Base-by-base conservation (phyloP, 2,113 vertebrate genomes). In the Leptobrachium ailaonicum region DNA sequence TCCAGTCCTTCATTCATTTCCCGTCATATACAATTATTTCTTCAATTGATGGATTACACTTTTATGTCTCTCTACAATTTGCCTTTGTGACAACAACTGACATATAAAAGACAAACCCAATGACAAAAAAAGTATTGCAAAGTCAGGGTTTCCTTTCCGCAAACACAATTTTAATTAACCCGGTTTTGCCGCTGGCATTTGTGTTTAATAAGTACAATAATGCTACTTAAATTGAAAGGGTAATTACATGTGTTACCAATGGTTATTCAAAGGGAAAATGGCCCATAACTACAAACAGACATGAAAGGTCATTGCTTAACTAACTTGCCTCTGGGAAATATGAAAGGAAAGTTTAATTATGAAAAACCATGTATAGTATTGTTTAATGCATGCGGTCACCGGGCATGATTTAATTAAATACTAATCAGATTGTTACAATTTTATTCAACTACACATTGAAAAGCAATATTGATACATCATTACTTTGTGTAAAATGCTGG, bases 181-280 rank as follows among this genome's bases (percentile, higher is more conserved):
- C 60, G 13, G 43, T 47, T 32, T 41, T 66, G 73, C 73, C 62
- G 44, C n/a, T 66, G 44, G 20, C 73, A 75, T 75, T 75, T 75
- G 56, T 66, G 20, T 50, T 50, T 66, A 47, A 75, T 75, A 75
- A 50, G 43, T 75, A 75, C 73, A 50, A 45, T 75, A 75, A 75
- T 75, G 73, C 73, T 2, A 66, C 73, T 60, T 75, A 66, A 75
- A 66, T 75, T 41, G 43, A 75, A 75, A 75, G 8, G 42, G 73
- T 64, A 75, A 50, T 66, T 75, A 66, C 47, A 43, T 32, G 44
- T 74, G 43, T 74, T n/a, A 73, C 71, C 53, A 73, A 10, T 58
- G 71, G 72, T 50, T 73, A 62, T 73, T 13, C 13, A 73, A 73
- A 73, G 43, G 72, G 56, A 58, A 62, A 43, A 62, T 73, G 72